Percentiles rank a stretch among this genome's conserved stretches.
phyloP scores from a whole-genome alignment of 2,113 vertebrate genomes.

The Cervus canadensis region DNA sequence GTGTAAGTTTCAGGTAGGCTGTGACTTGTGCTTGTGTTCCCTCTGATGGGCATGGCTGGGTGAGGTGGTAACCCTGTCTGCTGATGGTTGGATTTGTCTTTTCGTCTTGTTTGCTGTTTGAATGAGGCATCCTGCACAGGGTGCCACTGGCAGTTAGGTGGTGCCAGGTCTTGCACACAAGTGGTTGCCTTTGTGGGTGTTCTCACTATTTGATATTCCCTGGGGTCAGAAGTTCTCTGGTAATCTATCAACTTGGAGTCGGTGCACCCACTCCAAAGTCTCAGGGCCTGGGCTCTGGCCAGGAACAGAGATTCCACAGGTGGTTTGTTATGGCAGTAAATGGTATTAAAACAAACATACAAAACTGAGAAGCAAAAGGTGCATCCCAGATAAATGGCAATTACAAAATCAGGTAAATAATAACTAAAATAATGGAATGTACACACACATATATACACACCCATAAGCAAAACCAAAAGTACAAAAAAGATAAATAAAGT shows the following conservation, averaged over 20 bases:
- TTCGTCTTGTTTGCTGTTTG: not conserved
- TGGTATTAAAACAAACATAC: not conserved
- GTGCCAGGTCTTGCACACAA: not conserved
- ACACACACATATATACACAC: not conserved
- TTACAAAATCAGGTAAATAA: not conserved
- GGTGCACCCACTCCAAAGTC: not conserved
- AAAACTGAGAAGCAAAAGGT: not conserved
- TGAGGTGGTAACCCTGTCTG: not conserved
- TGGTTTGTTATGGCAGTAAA: not conserved
- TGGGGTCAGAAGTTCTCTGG: not conserved
- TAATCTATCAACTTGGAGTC: not conserved
- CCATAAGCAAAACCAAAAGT: not conserved
- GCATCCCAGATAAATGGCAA: not conserved
- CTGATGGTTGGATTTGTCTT: not conserved
- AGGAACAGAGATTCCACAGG: not conserved
- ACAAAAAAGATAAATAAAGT: not conserved
- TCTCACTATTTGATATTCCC: not conserved
- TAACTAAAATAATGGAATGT: not conserved
- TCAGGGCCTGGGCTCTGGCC: not conserved
- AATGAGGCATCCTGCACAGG: not conserved
- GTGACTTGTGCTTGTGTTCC: not conserved
- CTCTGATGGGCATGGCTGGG: not conserved
- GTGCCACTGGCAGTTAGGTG: not conserved
- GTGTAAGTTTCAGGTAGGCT: not conserved
- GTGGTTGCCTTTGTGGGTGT: not conserved